phyloP scores from a whole-genome alignment of 2,113 vertebrate genomes.

The Semicossyphus pulcher region DNA sequence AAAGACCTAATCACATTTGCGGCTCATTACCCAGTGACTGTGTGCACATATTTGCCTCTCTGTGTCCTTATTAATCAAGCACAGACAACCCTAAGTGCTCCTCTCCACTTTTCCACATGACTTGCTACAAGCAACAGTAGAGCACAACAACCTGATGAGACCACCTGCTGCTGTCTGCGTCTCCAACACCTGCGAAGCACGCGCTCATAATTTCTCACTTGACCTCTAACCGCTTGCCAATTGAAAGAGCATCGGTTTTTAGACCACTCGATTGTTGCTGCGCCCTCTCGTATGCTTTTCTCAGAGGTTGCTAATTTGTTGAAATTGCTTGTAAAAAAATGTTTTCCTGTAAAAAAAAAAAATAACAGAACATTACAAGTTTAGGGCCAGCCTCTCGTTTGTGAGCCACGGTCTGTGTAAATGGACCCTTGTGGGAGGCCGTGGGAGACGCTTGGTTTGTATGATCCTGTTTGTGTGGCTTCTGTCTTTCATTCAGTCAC shows the following conservation, averaged over 20 bases:
- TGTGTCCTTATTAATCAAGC: constrained; percentile 84
- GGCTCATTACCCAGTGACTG: constrained; percentile 81
- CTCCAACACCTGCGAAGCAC: constrained; percentile 72
- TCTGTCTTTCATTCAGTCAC: no score
- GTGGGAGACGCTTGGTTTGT: no score
- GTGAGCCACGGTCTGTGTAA: not conserved
- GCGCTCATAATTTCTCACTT: constrained; percentile 73
- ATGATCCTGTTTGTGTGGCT: no score
- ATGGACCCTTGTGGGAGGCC: no score
- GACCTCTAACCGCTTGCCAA: constrained; percentile 70
- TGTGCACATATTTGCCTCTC: constrained; percentile 83
- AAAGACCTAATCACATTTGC: constrained; percentile 84
- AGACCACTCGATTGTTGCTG: constrained; percentile 27
- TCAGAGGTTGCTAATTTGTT: not conserved
- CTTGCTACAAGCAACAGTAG: constrained; percentile 81
- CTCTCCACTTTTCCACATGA: constrained; percentile 84
- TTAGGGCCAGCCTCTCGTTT: not conserved
- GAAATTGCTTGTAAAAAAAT: not conserved
- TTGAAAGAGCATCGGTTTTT: constrained; percentile 48
- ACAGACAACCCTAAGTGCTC: constrained; percentile 80
- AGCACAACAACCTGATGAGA: constrained; percentile 77
- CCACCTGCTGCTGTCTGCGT: constrained; percentile 75
- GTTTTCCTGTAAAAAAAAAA: no score
- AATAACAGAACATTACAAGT: no score
- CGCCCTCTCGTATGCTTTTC: not conserved